Evolutionary conservation across 2,888 invertebrate species (phyloP), one percentile per base, ranked within the genome.

Genomic region (Acholoe squamosa): DNA sequence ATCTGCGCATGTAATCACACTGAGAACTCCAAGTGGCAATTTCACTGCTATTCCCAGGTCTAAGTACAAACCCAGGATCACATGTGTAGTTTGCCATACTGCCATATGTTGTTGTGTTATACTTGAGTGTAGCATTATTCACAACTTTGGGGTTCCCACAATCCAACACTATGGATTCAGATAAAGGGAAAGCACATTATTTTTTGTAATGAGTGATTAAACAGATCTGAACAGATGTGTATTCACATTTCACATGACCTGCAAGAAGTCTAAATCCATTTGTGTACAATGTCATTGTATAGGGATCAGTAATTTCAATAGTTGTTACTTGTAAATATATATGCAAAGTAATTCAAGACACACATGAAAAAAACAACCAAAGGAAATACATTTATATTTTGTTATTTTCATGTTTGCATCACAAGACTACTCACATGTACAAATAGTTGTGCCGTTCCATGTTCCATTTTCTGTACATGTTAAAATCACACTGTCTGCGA

Each of bases 31-130:
- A 61, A n/a, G 22, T 19, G 1, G 7, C 61, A 61, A 43, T 43
- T 43, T 43, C 61, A n/a, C 3, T 61, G 61, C 61, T 61, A n/a
- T 61, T n/a, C 22, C 22, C n/a, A n/a, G 61, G 22, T 61, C 61
- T 61, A 19, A 61, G 22, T 19, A 61, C n/a, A n/a, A 61, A 61
- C 19, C 61, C 61, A n/a, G 61, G 19, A n/a, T 61, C 61, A 61
- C 61, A 61, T n/a, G 61, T 61, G 61, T 61, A 61, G 61, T 61
- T 61, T n/a, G 61, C 61, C 61, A 61, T n/a, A 61, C 61, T n/a
- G n/a, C 61, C 61, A n/a, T 7, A 61, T n/a, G n/a, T 61, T 3
- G 61, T 61, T 19, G 61, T 61, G 61, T n/a, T n/a, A 19, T 61
- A 61, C 5, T 61, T 19, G 3, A 61, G 61, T 61, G 7, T 3